Evolutionary conservation across 2,113 vertebrate genomes (phyloP).

Genomic region (Casuarius casuarius): DNA sequence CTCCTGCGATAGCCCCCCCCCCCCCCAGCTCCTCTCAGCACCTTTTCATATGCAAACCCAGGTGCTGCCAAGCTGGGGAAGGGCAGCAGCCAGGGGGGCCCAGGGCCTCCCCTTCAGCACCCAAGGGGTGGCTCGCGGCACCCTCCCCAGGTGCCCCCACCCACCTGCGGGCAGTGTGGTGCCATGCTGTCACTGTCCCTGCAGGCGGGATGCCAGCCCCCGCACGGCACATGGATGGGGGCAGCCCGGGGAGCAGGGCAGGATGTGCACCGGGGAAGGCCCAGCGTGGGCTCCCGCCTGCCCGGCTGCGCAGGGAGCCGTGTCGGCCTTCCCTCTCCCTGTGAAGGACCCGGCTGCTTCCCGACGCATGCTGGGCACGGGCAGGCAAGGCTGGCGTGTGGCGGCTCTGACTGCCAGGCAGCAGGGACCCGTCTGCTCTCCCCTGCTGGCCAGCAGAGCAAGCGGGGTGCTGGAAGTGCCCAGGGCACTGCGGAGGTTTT

Average conservation of each 20-base stretch:
- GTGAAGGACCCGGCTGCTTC: neutral
- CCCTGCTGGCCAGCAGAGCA: too few relatives aligned
- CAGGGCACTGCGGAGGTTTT: neutral
- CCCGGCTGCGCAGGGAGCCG: neutral
- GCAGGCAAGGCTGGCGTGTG: neutral
- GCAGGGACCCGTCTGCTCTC: neutral
- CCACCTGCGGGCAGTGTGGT: too few relatives aligned
- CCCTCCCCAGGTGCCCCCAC: too few relatives aligned
- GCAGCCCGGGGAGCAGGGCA: too few relatives aligned
- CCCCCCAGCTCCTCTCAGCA: neutral
- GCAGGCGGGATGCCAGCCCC: too few relatives aligned
- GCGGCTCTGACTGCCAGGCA: neutral
- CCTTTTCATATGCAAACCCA: neutral
- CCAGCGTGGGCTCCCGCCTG: neutral
- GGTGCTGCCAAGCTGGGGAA: neutral
- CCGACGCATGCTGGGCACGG: too few relatives aligned
- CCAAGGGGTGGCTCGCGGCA: too few relatives aligned
- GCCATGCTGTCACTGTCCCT: too few relatives aligned
- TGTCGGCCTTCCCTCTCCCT: neutral
- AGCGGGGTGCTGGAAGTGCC: neutral
- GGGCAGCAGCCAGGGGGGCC: neutral
- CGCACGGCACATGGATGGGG: too few relatives aligned
- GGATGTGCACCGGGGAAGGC: too few relatives aligned
- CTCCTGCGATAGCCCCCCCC: neutral
- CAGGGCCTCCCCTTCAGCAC: too few relatives aligned